Base-by-base conservation (phyloP, 1,140 invertebrate species). In the Nasonia longicornis region DNA sequence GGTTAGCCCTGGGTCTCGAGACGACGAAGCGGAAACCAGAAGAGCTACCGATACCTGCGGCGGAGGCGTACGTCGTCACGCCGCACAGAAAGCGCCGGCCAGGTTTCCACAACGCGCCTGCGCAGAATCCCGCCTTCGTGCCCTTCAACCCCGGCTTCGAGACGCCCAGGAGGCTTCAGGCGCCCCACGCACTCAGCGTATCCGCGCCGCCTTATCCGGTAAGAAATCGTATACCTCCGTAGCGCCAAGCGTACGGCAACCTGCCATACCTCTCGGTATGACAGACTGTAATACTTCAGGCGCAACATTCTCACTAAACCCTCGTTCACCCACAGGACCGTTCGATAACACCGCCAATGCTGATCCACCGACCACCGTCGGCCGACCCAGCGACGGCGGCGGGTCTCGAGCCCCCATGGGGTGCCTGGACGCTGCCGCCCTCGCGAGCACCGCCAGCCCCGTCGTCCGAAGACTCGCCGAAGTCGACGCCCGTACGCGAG, bases 91-190 rank as follows among this genome's bases (percentile, higher is more conserved):
- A 96, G 89, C 91, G 95, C 88, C 91, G 95, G 86, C 95, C 95
- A 1, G 95, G 96, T 35, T 96, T 96, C 87, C 95, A 96, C 85
- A 96, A 96, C 86, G 94, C 95, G 10, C 95, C 95, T 11, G 94
- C 95, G 70, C 95, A 96, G 86, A 96, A 96, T 90, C 94, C 95
- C 72, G 95, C 95, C 16, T 96, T 96, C 86, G 95, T 96, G 66
- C 95, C 95, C 35, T 96, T 95, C 76, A 90, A 91, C 84, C 88
- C 91, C 72, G 86, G 89, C 29, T 90, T 90, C 84, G 89, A 91
- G 70, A 90, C 92, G 84, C 83, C 92, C 84, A 85, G 90, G 58
- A 86, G 92, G 82, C 85, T 90, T 84, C 92, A 88, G 83, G 92
- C 92, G 35, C 91, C 93, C 77, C 94, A 95, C 89, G 93, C 93